phyloP scores from a whole-genome alignment of 2,113 vertebrate genomes.

The Oncorhynchus masou region DNA sequence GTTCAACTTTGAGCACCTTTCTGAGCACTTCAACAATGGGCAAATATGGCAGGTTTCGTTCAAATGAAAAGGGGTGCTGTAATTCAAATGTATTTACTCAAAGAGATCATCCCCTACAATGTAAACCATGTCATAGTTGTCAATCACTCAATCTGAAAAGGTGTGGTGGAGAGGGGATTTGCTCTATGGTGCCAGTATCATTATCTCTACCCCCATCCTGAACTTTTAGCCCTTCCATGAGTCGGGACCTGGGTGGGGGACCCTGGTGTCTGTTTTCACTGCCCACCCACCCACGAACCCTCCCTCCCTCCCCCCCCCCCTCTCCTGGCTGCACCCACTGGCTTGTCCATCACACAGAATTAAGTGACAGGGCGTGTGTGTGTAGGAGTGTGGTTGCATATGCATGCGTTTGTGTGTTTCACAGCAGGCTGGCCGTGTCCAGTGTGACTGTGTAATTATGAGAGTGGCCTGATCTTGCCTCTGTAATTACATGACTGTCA shows the following conservation, averaged over 20 bases:
- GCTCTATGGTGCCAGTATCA: background rate
- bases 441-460: slow-evolving; percentile 37
- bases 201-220: background rate
- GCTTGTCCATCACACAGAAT: slow-evolving; percentile 7
- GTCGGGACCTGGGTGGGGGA: slow-evolving; percentile 3
- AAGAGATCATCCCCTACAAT: background rate
- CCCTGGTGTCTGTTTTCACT: background rate
- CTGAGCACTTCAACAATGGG: no score
- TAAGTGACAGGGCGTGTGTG: slow-evolving; percentile 1
- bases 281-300: background rate
- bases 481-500: slow-evolving; percentile 33
- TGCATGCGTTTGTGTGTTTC: background rate
- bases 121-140: background rate
- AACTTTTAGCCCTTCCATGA: slow-evolving; percentile 15
- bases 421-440: background rate
- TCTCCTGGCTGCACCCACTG: slow-evolving; percentile 16
- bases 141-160: background rate
- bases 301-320: background rate
- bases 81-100: no score
- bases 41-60: no score
- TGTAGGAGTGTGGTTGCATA: background rate
- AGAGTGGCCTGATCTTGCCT: slow-evolving; percentile 32
- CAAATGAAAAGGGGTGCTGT: no score
- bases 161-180: background rate
- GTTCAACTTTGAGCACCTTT: no score